These are phyloP conservation scores for Lomographa bimaculata DNA, from an alignment of 2,888 invertebrate genomes.

Conservation along the genomic window DNA sequence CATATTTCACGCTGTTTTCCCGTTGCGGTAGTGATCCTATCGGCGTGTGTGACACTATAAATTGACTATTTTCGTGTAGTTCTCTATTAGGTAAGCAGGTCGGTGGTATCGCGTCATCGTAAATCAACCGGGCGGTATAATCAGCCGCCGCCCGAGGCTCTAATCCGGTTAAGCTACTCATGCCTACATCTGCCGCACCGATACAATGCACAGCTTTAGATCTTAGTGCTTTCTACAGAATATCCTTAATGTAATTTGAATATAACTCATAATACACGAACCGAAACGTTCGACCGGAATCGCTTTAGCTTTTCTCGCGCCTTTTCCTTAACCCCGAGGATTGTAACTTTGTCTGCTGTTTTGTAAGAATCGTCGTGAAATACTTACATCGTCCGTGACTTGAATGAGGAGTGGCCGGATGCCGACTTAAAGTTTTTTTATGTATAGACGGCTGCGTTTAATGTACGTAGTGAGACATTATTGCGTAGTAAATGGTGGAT, in stretches of 20 bases:
- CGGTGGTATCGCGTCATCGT: constrained; percentile 72
- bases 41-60: constrained; percentile 65
- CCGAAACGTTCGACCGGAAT: constrained; percentile 16
- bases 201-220: constrained; percentile 64
- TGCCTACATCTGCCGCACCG: constrained; percentile 70
- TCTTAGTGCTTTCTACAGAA: constrained; percentile 35
- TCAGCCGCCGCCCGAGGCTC: constrained; percentile 66
- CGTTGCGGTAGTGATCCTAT: constrained; percentile 62
- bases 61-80: constrained; percentile 65
- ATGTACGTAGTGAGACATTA: constrained; percentile 33
- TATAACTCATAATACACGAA: constrained; percentile 25
- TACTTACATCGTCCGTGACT: constrained; percentile 30
- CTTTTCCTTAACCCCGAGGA: constrained; percentile 22
- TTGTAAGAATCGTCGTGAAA: constrained; percentile 30
- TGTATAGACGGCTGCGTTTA: constrained; percentile 18
- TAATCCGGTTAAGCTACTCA: constrained; percentile 76
- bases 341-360: constrained; percentile 28
- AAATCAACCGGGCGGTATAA: constrained; percentile 79
- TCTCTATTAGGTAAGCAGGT: constrained; percentile 66
- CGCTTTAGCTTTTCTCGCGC: constrained; percentile 23
- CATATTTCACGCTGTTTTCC: constrained; percentile 67
- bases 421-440: constrained; percentile 25
- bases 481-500: constrained; percentile 34
- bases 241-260: constrained; percentile 32
- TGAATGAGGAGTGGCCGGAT: constrained; percentile 22